These are phyloP conservation scores for Anarsia innoxiella DNA, from an alignment of 2,888 invertebrate genomes.

Conservation along the genomic window DNA sequence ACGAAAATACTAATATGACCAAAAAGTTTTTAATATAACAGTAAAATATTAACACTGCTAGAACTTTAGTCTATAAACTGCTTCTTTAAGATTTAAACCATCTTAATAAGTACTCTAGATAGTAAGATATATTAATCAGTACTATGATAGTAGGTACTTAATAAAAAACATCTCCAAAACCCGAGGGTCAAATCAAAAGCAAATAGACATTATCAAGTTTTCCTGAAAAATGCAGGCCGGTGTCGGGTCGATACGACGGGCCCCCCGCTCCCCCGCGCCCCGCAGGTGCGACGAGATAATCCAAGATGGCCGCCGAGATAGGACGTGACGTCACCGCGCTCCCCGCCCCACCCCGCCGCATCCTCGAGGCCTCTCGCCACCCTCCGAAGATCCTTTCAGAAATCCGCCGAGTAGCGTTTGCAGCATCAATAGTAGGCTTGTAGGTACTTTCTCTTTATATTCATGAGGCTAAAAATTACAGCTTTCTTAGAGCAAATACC, in stretches of 20 bases:
- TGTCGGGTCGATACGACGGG: constrained; percentile 62
- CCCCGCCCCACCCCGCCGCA: constrained; percentile 45
- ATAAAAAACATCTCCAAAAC: constrained; percentile 1
- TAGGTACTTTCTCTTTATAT: no score
- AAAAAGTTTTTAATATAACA: no score
- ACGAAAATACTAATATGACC: no score
- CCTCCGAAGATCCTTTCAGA: constrained; percentile 74
- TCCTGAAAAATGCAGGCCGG: constrained; percentile 65
- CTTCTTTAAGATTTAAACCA: no score
- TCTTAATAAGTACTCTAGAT: no score
- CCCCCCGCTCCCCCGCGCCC: constrained; percentile 43
- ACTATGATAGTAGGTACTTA: neutral
- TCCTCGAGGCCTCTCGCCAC: constrained; percentile 70
- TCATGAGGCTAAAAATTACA: no score
- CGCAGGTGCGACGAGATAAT: constrained; percentile 76
- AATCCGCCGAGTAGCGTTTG: constrained; percentile 49
- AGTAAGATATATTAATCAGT: no score
- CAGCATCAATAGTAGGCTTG: no score
- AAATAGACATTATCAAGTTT: constrained; percentile 34
- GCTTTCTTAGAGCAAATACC: no score
- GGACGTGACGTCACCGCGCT: constrained; percentile 72
- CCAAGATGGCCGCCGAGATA: constrained; percentile 76
- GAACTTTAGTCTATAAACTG: no score
- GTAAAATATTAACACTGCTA: no score
- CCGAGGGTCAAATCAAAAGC: constrained; percentile 3